Evolutionary conservation across 2,797 vertebrate genomes (phyloP), one percentile per base, ranked within the genome.

Genomic region (Gouania willdenowi): DNA sequence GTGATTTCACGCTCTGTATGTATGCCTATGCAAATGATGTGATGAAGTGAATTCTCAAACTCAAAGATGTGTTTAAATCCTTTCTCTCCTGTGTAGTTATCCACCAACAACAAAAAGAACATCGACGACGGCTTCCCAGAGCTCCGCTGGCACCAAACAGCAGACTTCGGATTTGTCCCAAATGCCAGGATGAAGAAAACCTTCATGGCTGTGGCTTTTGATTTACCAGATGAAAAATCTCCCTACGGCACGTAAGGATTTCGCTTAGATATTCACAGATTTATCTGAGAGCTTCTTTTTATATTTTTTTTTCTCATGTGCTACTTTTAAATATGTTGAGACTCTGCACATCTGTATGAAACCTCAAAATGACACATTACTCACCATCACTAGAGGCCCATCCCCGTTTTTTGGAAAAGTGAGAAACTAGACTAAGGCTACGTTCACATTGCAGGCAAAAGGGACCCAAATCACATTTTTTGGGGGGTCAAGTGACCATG

Each of bases 81-180:
- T 25, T 44, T 3, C 42, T 11, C 66, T 4, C 40, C 2, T 16
- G 12, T 41, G 6, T 66, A 91, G 90, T 62, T 91, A 12, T 71
- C 55, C 11, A 88, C 88, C 1, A 3, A 16, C 17, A 1, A 2
- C 13, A 77, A 75, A 2, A 0, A 0, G 18, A 19, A 66, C 16
- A 23, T 0, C 3, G 20, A 41, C 4, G 80, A 91, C 2, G 26
- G 53, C 22, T 92, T 87, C 1, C 76, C 92, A 9, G 63, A 82
- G 3, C 87, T 97, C 48, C 92, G 95, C 6, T 98, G 94, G 96
- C 95, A 98, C 68, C 95, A 98, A 69, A 95, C 94, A 0, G 93
- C 92, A 0, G 89, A 94, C 29, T 20, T 60, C 3, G 94, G 94
- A 37, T 87, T 71, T 3, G 90, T 68, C 4, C 94, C 94, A 8